These are phyloP conservation scores for Neopipo cinnamomea DNA, from an alignment of 2,113 vertebrate genomes.

Conservation along the genomic window DNA sequence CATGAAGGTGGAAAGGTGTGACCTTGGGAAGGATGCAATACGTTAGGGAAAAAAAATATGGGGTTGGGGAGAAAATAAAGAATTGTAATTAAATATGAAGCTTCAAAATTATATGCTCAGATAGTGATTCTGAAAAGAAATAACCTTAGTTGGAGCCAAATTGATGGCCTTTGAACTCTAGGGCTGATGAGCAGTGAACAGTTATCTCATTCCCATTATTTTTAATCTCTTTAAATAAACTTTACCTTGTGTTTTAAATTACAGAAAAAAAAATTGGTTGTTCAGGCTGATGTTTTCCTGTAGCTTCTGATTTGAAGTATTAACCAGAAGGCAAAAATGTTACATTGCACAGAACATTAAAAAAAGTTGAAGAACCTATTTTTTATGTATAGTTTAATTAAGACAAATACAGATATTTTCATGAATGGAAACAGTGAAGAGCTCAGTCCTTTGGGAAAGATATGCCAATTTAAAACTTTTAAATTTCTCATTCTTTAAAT, in stretches of 20 bases:
- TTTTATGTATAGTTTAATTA: neutral
- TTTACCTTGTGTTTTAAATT: neutral
- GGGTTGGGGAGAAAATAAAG: neutral
- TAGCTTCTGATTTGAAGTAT: neutral
- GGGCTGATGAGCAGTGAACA: neutral
- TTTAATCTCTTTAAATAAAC: neutral
- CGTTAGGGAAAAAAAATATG: neutral
- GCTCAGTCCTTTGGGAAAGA: neutral
- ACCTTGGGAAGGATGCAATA: neutral
- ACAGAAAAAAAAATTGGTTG: neutral
- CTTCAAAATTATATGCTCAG: neutral
- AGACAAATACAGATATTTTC: neutral
- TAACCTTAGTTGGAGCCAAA: neutral
- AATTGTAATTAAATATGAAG: neutral
- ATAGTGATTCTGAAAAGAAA: neutral
- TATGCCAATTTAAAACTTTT: neutral
- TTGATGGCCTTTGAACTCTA: neutral
- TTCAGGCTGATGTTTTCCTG: neutral
- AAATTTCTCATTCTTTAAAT: neutral
- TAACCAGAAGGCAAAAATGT: neutral
- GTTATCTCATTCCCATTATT: neutral
- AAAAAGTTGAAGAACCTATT: neutral
- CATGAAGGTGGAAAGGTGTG: neutral
- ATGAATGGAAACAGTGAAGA: neutral
- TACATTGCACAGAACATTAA: neutral